phyloP scores from a whole-genome alignment of 2,113 vertebrate species.

The crab-eating macaque (Macaca fascicularis) region T2T-MFA8v1.1 NC_088390.1:73206001-73206500 shows the following conservation, averaged over 20 bases:
- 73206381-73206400: neutral
- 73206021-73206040: neutral
- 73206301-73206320: no score
- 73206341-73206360: neutral
- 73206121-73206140: neutral
- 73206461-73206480: accelerated
- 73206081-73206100: neutral
- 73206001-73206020: neutral
- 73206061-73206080: neutral
- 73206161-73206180: neutral
- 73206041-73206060: neutral
- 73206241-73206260: no score
- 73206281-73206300: no score
- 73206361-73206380: neutral
- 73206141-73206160: neutral
- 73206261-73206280: no score
- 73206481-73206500: accelerated
- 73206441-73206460: neutral
- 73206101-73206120: neutral
- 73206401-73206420: neutral
- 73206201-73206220: no score
- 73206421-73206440: no score
- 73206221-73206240: no score
- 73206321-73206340: neutral
- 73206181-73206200: no score